phyloP scores from a whole-genome alignment of 2,888 invertebrate species.

The Seladonia tumulorum region DNA sequence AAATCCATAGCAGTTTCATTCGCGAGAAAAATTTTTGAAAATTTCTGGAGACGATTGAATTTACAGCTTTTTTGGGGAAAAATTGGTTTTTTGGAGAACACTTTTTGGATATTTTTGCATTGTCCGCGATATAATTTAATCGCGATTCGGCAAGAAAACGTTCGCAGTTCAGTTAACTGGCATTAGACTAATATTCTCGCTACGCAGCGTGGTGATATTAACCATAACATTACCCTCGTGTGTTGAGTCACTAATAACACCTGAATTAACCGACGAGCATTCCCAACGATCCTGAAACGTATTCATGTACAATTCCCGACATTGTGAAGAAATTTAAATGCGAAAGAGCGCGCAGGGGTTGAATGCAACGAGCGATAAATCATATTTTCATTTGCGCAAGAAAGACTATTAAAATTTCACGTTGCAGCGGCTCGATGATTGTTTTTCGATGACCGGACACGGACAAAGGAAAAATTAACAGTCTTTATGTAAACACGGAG shows the following conservation, averaged over 20 bases:
- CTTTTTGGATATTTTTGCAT: neutral
- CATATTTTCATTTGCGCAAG: conserved; percentile 8
- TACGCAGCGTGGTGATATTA: neutral
- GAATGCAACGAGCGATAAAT: neutral
- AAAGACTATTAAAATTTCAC: neutral
- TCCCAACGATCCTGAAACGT: neutral
- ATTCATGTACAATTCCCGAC: neutral
- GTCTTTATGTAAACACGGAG: neutral
- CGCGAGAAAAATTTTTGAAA: neutral
- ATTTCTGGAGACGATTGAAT: neutral
- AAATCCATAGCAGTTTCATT: too few species aligned
- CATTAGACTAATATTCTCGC: neutral
- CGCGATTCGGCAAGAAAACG: neutral
- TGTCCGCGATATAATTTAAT: neutral
- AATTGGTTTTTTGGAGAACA: too few species aligned
- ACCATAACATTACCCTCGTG: neutral
- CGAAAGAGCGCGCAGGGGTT: neutral
- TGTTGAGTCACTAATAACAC: conserved; percentile 3
- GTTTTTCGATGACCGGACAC: neutral
- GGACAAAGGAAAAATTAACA: neutral
- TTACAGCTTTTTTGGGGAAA: neutral
- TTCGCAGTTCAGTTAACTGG: neutral
- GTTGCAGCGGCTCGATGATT: neutral
- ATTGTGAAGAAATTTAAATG: neutral
- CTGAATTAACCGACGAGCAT: neutral